Percentiles rank a stretch among this genome's conserved stretches.
Evolutionary conservation across 2,797 vertebrate species (phyloP).

Genomic region (Phoeniculus purpureus): DNA sequence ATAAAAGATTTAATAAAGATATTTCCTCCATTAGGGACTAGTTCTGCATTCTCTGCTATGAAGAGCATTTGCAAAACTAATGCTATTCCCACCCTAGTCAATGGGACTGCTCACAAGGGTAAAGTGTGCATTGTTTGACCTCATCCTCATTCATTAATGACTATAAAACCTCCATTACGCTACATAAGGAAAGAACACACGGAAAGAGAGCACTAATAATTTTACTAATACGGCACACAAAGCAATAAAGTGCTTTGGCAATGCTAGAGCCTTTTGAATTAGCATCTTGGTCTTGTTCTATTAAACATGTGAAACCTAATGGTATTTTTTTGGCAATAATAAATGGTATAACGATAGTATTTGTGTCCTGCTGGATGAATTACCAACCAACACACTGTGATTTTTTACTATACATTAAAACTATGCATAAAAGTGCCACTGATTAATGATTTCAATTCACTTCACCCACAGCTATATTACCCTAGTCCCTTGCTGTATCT

Average conservation of each 20-base stretch:
- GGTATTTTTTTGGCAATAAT: background rate
- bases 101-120: background rate
- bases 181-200: background rate
- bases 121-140: background rate
- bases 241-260: constrained; percentile 8
- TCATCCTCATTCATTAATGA: constrained; percentile 23
- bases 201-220: background rate
- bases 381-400: background rate
- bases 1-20: constrained; percentile 57
- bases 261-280: constrained; percentile 8
- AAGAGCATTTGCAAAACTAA: constrained; percentile 14
- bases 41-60: constrained; percentile 1
- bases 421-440: background rate
- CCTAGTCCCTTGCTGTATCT: background rate
- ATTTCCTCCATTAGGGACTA: constrained; percentile 32
- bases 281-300: background rate
- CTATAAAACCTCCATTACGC: constrained; percentile 43
- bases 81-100: constrained; percentile 5
- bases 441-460: background rate
- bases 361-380: background rate
- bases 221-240: background rate
- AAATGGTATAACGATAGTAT: background rate
- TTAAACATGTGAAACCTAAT: background rate
- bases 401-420: constrained; percentile 30
- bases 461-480: background rate